A percentile compares a stretch with the other conserved stretches of the same genome.
These are phyloP conservation scores for Peromyscus melanophrys DNA, from an alignment of 2,797 vertebrate species.

Conservation along the genomic window DNA sequence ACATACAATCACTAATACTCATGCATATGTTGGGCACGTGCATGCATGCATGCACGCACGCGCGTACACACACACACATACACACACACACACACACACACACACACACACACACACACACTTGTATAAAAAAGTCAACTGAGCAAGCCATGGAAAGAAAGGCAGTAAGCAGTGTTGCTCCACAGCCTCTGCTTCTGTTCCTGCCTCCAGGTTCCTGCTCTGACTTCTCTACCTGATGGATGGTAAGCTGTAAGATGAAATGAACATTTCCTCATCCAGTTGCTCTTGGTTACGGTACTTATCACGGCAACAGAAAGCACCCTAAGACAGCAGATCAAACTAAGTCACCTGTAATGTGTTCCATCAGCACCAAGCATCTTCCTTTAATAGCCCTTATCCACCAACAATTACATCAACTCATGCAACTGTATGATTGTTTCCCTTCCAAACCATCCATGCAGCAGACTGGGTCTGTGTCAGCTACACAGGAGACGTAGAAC, in stretches of 20 bases:
- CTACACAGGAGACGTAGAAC: not conserved
- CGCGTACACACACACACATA: not conserved
- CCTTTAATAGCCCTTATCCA: not conserved
- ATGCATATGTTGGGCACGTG: too few relatives aligned
- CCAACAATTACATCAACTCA: not conserved
- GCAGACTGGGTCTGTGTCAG: not conserved
- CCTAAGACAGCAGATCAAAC: not conserved
- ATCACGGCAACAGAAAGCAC: not conserved
- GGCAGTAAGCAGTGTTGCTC: not conserved
- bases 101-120: not conserved
- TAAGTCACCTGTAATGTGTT: not conserved
- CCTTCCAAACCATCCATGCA: not conserved
- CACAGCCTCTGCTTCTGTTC: not conserved
- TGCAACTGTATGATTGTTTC: conserved; percentile 44
- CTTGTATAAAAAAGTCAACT: not conserved
- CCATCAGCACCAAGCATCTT: not conserved
- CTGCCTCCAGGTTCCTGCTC: not conserved
- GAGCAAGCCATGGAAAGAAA: not conserved
- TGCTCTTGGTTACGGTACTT: not conserved
- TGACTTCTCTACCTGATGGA: not conserved
- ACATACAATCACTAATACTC: not conserved
- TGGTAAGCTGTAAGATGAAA: not conserved
- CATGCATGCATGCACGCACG: not conserved
- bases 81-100: not conserved
- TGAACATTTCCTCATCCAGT: too few relatives aligned